Conservation (phyloP, 2,113 vertebrate genomes). For the Pycnonotus jocosus region DNA sequence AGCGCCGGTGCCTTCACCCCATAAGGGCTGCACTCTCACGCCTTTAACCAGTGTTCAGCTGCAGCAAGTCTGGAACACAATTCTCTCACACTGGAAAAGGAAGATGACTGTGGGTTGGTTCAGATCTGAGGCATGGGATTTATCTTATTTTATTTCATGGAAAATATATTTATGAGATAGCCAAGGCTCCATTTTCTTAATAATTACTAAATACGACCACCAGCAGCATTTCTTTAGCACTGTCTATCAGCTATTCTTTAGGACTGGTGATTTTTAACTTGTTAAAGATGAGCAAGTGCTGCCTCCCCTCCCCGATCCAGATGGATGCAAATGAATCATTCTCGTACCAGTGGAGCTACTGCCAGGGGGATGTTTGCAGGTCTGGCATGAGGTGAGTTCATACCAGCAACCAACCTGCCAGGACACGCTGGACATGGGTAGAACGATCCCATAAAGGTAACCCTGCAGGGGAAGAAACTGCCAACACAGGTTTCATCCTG, state of each 20-base stretch:
- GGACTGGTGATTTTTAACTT: not conserved
- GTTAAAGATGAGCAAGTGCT: not conserved
- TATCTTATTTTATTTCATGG: not conserved
- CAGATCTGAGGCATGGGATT: not conserved
- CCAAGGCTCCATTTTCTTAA: not conserved
- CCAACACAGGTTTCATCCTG: not conserved
- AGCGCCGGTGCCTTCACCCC: fast-evolving
- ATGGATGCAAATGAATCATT: not conserved
- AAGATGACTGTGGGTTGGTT: not conserved
- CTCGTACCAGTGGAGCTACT: not conserved
- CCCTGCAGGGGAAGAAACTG: not conserved
- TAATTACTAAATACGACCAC: not conserved
- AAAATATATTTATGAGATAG: not conserved
- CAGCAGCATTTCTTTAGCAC: not conserved
- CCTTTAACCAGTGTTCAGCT: not conserved
- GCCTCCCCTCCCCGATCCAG: not conserved
- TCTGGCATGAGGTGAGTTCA: not conserved
- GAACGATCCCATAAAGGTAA: not conserved
- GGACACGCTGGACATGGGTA: not conserved
- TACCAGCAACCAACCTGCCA: not conserved
- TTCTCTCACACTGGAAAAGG: not conserved
- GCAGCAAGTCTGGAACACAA: not conserved
- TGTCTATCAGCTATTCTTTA: not conserved
- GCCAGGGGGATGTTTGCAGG: not conserved
- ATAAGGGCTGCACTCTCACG: not conserved